Evolutionary conservation across 2,113 vertebrate genomes (phyloP).

Genomic region (Elephantulus edwardii): DNA sequence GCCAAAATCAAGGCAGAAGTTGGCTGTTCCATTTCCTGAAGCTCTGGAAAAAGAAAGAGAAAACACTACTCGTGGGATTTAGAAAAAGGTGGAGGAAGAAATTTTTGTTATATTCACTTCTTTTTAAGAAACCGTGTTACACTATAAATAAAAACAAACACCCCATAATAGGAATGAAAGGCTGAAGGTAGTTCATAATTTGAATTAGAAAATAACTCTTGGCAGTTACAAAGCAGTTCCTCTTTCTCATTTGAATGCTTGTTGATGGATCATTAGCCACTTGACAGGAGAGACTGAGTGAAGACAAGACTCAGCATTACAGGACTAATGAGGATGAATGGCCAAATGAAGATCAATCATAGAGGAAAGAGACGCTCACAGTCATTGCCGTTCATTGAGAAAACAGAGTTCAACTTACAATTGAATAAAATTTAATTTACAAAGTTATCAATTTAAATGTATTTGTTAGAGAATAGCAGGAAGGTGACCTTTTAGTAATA

Average conservation of each 20-base stretch:
- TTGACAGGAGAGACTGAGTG: conserved; percentile 3
- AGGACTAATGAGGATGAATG: neutral
- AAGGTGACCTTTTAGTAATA: conserved; percentile 32
- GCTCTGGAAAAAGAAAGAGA: conserved; percentile 16
- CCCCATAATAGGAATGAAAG: neutral
- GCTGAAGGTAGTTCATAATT: neutral
- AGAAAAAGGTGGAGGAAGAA: conserved; percentile 8
- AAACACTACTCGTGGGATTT: conserved; percentile 30
- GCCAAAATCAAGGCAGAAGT: conserved; percentile 17
- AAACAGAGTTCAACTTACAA: conserved; percentile 24
- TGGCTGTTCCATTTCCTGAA: conserved; percentile 28
- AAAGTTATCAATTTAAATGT: conserved; percentile 12
- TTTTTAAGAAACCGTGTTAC: conserved; percentile 31
- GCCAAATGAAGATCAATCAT: neutral
- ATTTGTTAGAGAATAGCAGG: neutral
- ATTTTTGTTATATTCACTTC: neutral
- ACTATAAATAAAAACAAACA: neutral
- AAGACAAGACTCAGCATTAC: conserved; percentile 16
- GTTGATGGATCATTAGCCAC: conserved; percentile 29
- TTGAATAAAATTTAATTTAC: conserved; percentile 18
- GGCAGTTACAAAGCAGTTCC: neutral
- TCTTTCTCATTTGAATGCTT: neutral
- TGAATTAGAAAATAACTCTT: conserved; percentile 46
- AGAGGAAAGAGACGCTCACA: neutral
- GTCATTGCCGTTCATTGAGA: conserved; percentile 5